Conservation (phyloP, 2,888 invertebrate genomes). For the Timema podura region DNA sequence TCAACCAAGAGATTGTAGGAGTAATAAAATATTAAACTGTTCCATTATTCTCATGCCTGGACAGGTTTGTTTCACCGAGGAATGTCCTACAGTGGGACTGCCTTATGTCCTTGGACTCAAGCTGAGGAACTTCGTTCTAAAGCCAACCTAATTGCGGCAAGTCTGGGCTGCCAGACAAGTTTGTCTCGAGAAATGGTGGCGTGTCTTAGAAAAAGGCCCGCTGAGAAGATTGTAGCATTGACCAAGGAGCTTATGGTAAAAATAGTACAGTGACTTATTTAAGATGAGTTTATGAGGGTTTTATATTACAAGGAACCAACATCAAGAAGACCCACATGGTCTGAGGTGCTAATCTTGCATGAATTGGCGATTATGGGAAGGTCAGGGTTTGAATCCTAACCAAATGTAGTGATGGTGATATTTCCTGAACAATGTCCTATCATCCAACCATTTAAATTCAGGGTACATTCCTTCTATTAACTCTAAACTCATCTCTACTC, state of each 20-base stretch:
- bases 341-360: too few relatives aligned
- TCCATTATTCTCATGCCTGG: too few relatives aligned
- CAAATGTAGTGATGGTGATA: too few relatives aligned
- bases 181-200: conserved; percentile 54
- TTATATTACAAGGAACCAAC: background rate
- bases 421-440: too few relatives aligned
- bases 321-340: background rate
- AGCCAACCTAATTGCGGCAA: conserved; percentile 55
- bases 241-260: conserved; percentile 12
- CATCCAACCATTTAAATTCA: too few relatives aligned
- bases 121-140: conserved; percentile 56
- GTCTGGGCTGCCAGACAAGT: conserved; percentile 59
- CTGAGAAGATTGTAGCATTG: conserved; percentile 51
- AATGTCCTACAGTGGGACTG: conserved; percentile 66
- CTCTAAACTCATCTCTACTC: too few relatives aligned
- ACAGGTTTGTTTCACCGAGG: conserved; percentile 58
- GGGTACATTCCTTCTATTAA: too few relatives aligned
- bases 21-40: too few relatives aligned
- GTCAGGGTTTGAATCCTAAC: too few relatives aligned
- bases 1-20: too few relatives aligned
- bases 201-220: conserved; percentile 61
- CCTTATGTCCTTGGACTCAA: conserved; percentile 59
- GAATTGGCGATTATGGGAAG: too few relatives aligned
- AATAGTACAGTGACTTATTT: background rate
- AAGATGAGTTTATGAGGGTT: background rate